Conservation (phyloP, 2,113 vertebrate genomes). For the Eulemur macaco region DNA sequence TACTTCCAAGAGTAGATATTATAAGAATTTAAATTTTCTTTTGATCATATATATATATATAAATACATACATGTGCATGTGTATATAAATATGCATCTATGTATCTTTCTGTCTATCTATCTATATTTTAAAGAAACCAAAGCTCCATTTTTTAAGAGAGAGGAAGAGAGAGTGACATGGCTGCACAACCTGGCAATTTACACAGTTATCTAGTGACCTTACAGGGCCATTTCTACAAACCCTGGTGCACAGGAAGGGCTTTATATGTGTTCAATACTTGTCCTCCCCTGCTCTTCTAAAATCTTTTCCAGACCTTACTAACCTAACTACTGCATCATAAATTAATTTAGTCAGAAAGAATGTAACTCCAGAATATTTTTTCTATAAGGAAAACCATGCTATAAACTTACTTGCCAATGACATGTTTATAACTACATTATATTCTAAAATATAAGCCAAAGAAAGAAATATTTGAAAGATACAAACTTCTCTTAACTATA, state of each 20-base stretch:
- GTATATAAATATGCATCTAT: too few species aligned
- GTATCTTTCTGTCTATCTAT: too few species aligned
- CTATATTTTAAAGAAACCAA: background rate
- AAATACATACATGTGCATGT: too few species aligned
- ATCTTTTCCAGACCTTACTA: background rate
- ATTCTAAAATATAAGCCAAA: background rate
- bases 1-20: background rate
- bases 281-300: background rate
- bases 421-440: background rate
- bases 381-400: background rate
- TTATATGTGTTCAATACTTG: background rate
- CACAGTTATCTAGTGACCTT: background rate
- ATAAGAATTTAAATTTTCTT: background rate
- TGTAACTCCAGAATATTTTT: background rate
- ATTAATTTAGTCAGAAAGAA: background rate
- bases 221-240: background rate
- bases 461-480: background rate
- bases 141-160: background rate
- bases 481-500: background rate
- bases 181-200: background rate
- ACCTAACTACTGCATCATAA: background rate
- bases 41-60: background rate
- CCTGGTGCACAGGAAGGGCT: rapidly evolving
- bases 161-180: background rate
- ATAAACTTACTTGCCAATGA: background rate